phyloP scores from a whole-genome alignment of 2,888 invertebrate genomes.

The Eupeodes luniger region DNA sequence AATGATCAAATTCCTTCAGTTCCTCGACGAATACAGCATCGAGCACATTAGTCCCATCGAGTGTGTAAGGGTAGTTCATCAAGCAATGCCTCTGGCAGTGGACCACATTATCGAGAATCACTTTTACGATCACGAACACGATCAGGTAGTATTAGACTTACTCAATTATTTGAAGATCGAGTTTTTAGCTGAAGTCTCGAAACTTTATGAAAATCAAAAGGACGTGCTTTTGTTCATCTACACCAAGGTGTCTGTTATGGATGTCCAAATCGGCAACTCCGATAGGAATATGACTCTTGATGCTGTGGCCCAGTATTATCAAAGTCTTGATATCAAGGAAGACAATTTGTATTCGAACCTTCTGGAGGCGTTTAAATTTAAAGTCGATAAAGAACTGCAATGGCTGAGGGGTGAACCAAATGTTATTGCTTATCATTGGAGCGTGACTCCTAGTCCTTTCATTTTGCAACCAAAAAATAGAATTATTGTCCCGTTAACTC shows the following conservation, averaged over 20 bases:
- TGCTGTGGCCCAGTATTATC: slow-evolving; percentile 79
- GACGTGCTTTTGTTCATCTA: slow-evolving; percentile 79
- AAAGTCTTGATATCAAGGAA: slow-evolving; percentile 77
- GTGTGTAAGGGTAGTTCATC: slow-evolving; percentile 80
- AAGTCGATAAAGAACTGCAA: slow-evolving; percentile 77
- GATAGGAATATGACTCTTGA: slow-evolving; percentile 78
- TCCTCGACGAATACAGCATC: slow-evolving; percentile 80
- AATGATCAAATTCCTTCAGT: slow-evolving; percentile 81
- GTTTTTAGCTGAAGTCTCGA: slow-evolving; percentile 78
- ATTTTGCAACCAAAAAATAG: slow-evolving; percentile 81
- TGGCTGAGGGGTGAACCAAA: slow-evolving; percentile 25
- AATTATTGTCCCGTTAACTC: slow-evolving; percentile 80
- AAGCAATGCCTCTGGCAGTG: slow-evolving; percentile 81
- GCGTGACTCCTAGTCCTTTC: slow-evolving; percentile 79
- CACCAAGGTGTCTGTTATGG: slow-evolving; percentile 80
- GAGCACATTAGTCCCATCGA: slow-evolving; percentile 80
- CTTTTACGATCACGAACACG: slow-evolving; percentile 78
- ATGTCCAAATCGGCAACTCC: slow-evolving; percentile 80
- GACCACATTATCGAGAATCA: slow-evolving; percentile 80
- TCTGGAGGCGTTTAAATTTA: slow-evolving; percentile 78
- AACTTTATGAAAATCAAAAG: slow-evolving; percentile 78
- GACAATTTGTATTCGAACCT: slow-evolving; percentile 81
- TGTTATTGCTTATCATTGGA: slow-evolving; percentile 59
- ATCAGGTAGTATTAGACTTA: slow-evolving; percentile 77
- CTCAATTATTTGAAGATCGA: slow-evolving; percentile 79